phyloP scores from a whole-genome alignment of 2,888 invertebrate genomes.

The Taphrorychus bicolor region DNA sequence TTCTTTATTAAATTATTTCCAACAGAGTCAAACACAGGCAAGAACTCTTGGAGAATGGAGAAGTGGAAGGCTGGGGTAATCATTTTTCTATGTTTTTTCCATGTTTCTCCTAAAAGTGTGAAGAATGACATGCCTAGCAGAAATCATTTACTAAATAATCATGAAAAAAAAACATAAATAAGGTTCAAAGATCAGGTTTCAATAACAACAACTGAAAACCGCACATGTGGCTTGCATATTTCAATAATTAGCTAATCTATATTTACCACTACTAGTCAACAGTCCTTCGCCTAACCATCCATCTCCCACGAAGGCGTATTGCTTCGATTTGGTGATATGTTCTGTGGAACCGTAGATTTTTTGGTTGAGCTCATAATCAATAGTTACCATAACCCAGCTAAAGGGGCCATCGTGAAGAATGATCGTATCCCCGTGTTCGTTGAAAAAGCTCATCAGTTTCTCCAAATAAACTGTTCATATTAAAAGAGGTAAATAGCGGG shows the following conservation, averaged over 20 bases:
- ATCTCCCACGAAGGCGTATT: constrained; percentile 51
- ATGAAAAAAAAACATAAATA: too few species aligned
- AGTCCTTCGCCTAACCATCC: constrained; percentile 58
- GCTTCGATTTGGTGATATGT: constrained; percentile 52
- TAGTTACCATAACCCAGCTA: constrained; percentile 27
- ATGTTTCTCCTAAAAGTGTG: too few species aligned
- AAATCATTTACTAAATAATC: too few species aligned
- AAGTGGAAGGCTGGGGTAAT: too few species aligned
- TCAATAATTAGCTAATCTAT: too few species aligned
- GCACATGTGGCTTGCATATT: too few species aligned
- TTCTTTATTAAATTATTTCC: constrained; percentile 65
- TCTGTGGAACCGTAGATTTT: constrained; percentile 50
- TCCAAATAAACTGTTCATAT: neutral
- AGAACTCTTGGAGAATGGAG: constrained; percentile 74
- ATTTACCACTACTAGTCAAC: constrained; percentile 54
- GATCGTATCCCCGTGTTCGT: constrained; percentile 40
- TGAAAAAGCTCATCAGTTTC: constrained; percentile 8
- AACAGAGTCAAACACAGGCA: constrained; percentile 72
- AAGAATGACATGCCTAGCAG: too few species aligned
- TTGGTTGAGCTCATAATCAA: constrained; percentile 46
- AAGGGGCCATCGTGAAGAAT: constrained; percentile 34
- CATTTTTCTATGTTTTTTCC: too few species aligned
- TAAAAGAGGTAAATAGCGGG: too few species aligned
- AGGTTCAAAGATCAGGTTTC: too few species aligned
- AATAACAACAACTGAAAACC: too few species aligned